Conservation (phyloP, 1,140 invertebrate genomes). For the Forficula auricularia region DNA sequence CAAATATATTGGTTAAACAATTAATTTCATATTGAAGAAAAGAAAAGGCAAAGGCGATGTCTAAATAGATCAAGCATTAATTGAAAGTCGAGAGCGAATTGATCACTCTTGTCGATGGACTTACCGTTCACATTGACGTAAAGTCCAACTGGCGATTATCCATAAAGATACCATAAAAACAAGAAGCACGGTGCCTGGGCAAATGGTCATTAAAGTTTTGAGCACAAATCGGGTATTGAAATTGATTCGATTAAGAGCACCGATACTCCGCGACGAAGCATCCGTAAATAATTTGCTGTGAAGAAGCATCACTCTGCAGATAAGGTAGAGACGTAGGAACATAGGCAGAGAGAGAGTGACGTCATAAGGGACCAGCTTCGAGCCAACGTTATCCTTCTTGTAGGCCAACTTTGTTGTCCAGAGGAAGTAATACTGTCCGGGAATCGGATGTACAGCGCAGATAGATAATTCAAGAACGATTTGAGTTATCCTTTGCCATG, state of each 20-base stretch:
- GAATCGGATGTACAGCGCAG: constrained; percentile 93
- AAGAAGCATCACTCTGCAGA: constrained; percentile 96
- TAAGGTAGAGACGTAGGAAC: constrained; percentile 97
- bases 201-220: constrained; percentile 99
- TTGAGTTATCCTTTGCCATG: constrained; percentile 84
- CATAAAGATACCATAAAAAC: constrained; percentile 98
- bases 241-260: constrained; percentile 95
- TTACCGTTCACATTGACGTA: constrained; percentile 97
- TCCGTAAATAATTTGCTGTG: constrained; percentile 99
- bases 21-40: no score
- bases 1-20: no score
- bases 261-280: constrained; percentile 77
- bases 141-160: constrained; percentile 98
- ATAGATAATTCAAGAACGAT: constrained; percentile 83
- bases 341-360: constrained; percentile 94
- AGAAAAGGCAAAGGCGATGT: no score
- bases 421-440: constrained; percentile 85
- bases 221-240: constrained; percentile 98
- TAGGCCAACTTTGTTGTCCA: constrained; percentile 93
- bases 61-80: no score
- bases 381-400: constrained; percentile 66
- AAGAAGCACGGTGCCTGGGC: constrained; percentile 91
- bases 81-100: no score
- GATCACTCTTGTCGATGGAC: constrained; percentile 13
- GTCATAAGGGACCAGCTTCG: constrained; percentile 79